A percentile compares a stretch with the other conserved stretches of the same genome.
Evolutionary conservation across 2,113 vertebrate genomes (phyloP).

Genomic region (Ctenodactylus gundi): DNA sequence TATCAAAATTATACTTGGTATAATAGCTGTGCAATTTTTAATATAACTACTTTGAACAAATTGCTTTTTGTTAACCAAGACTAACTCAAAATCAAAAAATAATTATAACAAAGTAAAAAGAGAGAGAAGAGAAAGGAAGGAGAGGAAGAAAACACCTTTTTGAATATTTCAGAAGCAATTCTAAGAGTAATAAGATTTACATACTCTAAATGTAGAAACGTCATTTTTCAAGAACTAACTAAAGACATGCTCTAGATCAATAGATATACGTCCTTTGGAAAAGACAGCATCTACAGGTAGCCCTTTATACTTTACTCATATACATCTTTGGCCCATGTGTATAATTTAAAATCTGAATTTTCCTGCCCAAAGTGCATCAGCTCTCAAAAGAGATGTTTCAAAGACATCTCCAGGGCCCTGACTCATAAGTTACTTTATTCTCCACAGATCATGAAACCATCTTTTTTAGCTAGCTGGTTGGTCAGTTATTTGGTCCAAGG

Average conservation of each 20-base stretch:
- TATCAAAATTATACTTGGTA: slow-evolving; percentile 33
- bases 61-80: slow-evolving; percentile 15
- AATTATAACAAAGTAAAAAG: neutral
- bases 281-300: neutral
- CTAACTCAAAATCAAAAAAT: slow-evolving; percentile 37
- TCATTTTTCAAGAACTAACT: neutral
- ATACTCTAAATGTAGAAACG: neutral
- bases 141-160: neutral
- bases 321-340: neutral
- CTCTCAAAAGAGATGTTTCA: neutral
- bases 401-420: neutral
- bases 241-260: neutral
- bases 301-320: neutral
- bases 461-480: no score
- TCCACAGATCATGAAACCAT: no score
- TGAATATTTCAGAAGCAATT: neutral
- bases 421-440: neutral
- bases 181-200: neutral
- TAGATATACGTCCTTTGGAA: neutral
- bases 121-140: neutral
- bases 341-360: slow-evolving; percentile 6
- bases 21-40: neutral
- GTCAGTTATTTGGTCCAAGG: no score
- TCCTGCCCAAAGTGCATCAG: neutral
- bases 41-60: neutral